Evolutionary conservation across 2,113 vertebrate genomes (phyloP), one percentile per base, ranked within the genome.

Genomic region (Noturus placidus): DNA sequence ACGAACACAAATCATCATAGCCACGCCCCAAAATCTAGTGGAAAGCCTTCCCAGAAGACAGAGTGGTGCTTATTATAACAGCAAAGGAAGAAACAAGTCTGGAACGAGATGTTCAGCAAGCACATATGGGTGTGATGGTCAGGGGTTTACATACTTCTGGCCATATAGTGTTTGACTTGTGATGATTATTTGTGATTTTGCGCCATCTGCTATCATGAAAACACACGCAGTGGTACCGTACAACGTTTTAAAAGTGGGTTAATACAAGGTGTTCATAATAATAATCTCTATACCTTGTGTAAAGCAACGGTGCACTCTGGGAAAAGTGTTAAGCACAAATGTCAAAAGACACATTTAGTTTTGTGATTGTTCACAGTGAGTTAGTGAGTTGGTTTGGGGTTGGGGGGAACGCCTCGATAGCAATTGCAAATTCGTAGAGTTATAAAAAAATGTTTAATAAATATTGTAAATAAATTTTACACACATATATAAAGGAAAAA

Each of bases 191-290:
- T 20, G 56, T 46, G 15, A 76, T 8, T 63, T n/a, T 78, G 57
- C 84, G 72, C 84, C 84, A 77, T 33, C 84, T 86, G 84, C 72
- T 86, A 72, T 56, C 14, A 14, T 33, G 15, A 70, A 69, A 15
- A 69, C 38, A 72, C 33, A 72, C 15, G 17, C 15, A 1, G 11
- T 54, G 52, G 30, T 33, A 50, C 46, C 3, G 2, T 4, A 14
- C 30, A 69, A 33, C 1, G 67, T 69, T 17, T 19, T 14, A 69
- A 22, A 33, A 33, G 1, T 5, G 30, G 30, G 10, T 65, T 4
- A 65, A n/a, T n/a, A n/a, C 5, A 59, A 59, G 57, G 19, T 59
- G 57, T 22, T 22, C 20, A n/a, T 15, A 65, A 65, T n/a, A 54
- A 54, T 63, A 25, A 25, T 63, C 9, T 10, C 8, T 63, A 63